Base-by-base conservation (phyloP, 2,888 invertebrate species). In the Molanna angustata region DNA sequence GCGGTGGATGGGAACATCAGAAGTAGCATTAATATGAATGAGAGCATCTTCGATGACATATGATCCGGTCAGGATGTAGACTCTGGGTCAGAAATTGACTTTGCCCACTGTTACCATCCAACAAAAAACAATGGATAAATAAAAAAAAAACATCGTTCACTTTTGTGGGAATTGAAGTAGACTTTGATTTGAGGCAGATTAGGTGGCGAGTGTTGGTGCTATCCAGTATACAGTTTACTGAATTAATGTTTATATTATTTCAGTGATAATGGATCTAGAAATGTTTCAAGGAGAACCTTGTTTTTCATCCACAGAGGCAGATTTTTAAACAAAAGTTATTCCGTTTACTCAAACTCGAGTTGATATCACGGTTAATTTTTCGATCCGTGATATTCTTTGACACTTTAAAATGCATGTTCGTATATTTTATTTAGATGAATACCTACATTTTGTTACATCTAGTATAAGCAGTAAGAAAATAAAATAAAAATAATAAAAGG, bases 21-120 rank as follows among this genome's bases (percentile, higher is more conserved):
- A 48, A 54, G 45, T 47, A 47, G 43, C 33, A 54, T 57, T 40
- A 41, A 57, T 57, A 54, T 49, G 57, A 31, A 41, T 49, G 40
- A 49, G 49, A 43, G 35, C 42, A 49, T 49, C 43, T 33, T 42
- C 42, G 41, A 43, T 49, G 49, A 49, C 49, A 49, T 33, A 49
- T 35, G 27, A 43, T 42, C 27, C 11, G 46, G 35, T 32, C 7
- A 33, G 35, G 35, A 46, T 19, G 7, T 9, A 3, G 20, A 6
- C 49, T 49, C 32, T 49, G 49, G 49, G 49, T 49, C 49, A 49
- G 17, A 9, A 19, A 14, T 33, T 21, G 20, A 27, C 20, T 16
- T 9, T 16, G 4, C 4, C 2, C 31, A 27, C 16, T 49, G 42
- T 42, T 42, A 35, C 42, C 20, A 43, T 11, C 31, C 31, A 27